Evolutionary conservation across 2,797 vertebrate species (phyloP).

Genomic region (Coranthus polyacanthus): DNA sequence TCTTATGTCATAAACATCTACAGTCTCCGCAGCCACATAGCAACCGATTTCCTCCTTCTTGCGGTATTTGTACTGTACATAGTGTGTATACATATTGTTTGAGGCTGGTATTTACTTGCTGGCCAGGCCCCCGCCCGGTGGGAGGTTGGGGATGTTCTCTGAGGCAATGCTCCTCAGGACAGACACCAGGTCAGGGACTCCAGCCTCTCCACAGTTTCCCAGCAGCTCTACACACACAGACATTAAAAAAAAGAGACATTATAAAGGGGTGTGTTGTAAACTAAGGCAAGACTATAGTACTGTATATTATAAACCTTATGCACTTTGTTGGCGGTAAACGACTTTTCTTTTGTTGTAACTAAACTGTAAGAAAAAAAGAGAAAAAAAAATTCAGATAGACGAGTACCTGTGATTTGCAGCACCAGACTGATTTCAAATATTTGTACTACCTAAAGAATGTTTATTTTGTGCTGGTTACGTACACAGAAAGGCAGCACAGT

Average conservation of each 20-base stretch:
- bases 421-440: constrained; percentile 48
- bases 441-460: constrained; percentile 58
- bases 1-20: too few species aligned
- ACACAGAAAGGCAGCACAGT: constrained; percentile 40
- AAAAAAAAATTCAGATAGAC: constrained; percentile 29
- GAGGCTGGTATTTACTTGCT: constrained; percentile 92
- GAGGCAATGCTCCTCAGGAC: constrained; percentile 96
- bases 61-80: too few species aligned
- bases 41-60: too few species aligned
- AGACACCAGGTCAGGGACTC: constrained; percentile 95
- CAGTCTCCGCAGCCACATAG: too few species aligned
- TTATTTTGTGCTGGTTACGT: constrained; percentile 40
- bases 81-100: too few species aligned
- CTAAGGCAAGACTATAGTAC: too few species aligned
- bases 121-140: constrained; percentile 98
- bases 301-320: too few species aligned
- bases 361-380: too few species aligned
- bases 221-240: constrained; percentile 89
- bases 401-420: constrained; percentile 6
- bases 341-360: too few species aligned
- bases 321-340: too few species aligned
- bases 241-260: constrained; percentile 6
- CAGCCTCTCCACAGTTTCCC: constrained; percentile 92
- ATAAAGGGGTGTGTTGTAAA: background rate
- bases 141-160: constrained; percentile 97